These are phyloP conservation scores for Andrena haemorrhoa DNA, from an alignment of 2,888 invertebrate genomes.

Conservation along the genomic window DNA sequence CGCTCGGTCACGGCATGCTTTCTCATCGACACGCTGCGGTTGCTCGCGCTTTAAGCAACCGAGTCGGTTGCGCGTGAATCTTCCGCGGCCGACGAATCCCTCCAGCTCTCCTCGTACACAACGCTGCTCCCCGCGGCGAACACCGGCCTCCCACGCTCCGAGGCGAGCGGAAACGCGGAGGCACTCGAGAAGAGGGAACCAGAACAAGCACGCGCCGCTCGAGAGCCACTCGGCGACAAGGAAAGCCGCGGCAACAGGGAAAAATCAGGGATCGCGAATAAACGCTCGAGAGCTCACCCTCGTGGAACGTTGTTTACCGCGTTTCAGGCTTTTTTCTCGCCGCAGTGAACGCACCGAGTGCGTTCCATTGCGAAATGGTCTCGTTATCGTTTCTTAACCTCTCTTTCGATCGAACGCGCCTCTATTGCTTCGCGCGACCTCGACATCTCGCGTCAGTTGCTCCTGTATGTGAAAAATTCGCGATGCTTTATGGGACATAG, in stretches of 20 bases:
- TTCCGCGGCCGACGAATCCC: neutral
- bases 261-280: neutral
- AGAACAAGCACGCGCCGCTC: neutral
- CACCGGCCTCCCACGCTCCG: neutral
- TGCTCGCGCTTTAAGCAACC: slow-evolving; percentile 49
- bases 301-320: slow-evolving; percentile 30
- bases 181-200: neutral
- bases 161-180: neutral
- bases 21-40: slow-evolving; percentile 73
- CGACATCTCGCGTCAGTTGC: neutral
- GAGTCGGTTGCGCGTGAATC: slow-evolving; percentile 14
- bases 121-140: too few relatives aligned
- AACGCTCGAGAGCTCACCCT: neutral
- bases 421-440: neutral
- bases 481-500: neutral
- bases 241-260: neutral
- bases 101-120: too few relatives aligned
- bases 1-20: slow-evolving; percentile 73
- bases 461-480: neutral
- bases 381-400: slow-evolving; percentile 17
- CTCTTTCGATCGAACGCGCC: slow-evolving; percentile 4
- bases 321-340: slow-evolving; percentile 6
- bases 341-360: neutral
- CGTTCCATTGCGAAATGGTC: slow-evolving; percentile 29
- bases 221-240: neutral